Base-by-base conservation (phyloP, 2,113 vertebrate genomes). In the Colius striatus region DNA sequence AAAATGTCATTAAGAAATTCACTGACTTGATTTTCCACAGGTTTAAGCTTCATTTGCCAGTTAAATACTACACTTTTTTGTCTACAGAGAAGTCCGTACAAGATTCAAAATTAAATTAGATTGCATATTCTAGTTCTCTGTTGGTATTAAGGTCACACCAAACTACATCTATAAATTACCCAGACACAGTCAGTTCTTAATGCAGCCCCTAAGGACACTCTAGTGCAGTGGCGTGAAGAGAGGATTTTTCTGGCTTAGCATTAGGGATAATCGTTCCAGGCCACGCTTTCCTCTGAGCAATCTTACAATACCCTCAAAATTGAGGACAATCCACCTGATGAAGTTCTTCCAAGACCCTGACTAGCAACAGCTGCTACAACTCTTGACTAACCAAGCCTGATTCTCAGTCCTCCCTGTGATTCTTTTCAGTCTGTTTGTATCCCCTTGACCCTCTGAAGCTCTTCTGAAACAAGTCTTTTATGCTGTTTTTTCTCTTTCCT, bases 71-170 rank as follows among this genome's bases (percentile, higher is more conserved):
- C 65, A 29, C 16, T 93, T 88, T 85, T 95, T 94, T 94, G 83
- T 97, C 95, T 94, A 86, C 50, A 90, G 76, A 8, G 1, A 88
- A 88, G 72, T 81, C 72, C 90, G 70, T 84, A 90, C 92, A 90
- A 84, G 86, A 96, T 76, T 89, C 57, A 88, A 92, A 96, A 95
- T 97, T 72, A 96, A 96, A 97, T 97, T 96, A 96, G 61, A 95
- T 92, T 90, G 82, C 73, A 12, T 86, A 95, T 94, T 93, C 79
- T 93, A 96, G 90, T 86, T 97, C 93, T 96, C 79, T 86, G 68
- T 93, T 88, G 68, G 87, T 95, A 96, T 96, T 96, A 94, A 94
- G 95, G 96, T 97, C 93, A 97, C 57, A 92, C 92, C 92, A 92
- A 93, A 86, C 92, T 84, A 73, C 90, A 90, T 95, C 85, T 95